Evolutionary conservation across 2,113 vertebrate genomes (phyloP).

Genomic region (Phrynosoma blainvillii): DNA sequence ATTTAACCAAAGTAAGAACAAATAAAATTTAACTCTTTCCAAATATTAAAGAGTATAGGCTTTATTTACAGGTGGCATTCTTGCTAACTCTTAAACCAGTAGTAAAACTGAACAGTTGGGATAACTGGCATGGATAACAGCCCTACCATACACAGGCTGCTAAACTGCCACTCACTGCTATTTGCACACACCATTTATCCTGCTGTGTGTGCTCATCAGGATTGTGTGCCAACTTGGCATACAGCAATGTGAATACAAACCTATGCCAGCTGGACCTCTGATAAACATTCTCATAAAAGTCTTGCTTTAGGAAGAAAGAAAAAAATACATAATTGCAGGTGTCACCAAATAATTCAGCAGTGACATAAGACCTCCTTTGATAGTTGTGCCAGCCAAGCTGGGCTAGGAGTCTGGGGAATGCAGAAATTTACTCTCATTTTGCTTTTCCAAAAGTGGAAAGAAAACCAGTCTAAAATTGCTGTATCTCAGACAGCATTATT

Average conservation of each 20-base stretch:
- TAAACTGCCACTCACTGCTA: background rate
- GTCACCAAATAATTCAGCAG: background rate
- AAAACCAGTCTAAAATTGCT: too few relatives aligned
- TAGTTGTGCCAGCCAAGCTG: background rate
- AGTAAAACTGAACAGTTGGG: background rate
- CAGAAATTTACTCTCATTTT: background rate
- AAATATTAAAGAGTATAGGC: background rate
- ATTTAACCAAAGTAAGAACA: too few relatives aligned
- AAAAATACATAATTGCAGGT: background rate
- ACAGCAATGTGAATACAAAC: background rate
- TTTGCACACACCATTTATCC: background rate
- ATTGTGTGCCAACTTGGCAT: constrained; percentile 3
- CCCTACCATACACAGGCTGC: background rate
- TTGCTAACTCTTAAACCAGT: background rate
- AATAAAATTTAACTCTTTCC: background rate
- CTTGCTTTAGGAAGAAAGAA: background rate
- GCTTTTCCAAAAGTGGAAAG: too few relatives aligned
- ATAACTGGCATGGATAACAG: background rate
- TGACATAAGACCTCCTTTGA: background rate
- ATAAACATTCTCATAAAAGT: background rate
- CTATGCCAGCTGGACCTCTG: background rate
- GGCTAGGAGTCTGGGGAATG: background rate
- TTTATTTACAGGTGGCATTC: background rate
- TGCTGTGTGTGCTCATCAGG: background rate
- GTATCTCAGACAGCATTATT: too few relatives aligned